Base-by-base conservation (phyloP, 2,113 vertebrate genomes). In the Theristicus caerulescens region DNA sequence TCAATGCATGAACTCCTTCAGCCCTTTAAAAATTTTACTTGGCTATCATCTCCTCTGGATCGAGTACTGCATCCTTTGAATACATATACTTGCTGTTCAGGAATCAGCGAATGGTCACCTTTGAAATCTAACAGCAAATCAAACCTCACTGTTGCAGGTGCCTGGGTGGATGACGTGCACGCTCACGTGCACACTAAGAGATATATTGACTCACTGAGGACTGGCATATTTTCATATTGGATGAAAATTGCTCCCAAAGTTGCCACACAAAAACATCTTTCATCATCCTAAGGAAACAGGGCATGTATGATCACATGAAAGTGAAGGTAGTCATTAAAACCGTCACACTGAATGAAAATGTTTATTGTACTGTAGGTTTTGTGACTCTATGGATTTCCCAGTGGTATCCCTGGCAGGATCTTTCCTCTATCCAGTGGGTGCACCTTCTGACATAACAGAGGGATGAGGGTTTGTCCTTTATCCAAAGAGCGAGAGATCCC, bases 101-200 rank as follows among this genome's bases (percentile, higher is more conserved):
- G 81, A 84, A 17, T 34, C 3, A 11, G 42, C 13, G 57, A 69
- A 38, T 25, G 21, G 31, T 54, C 26, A 16, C 44, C 42, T 72
- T 38, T 72, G 57, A 59, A 83, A 57, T 77, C 15, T 34, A 36
- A 17, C 47, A 87, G 57, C 47, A 87, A 32, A 36, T n/a, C 36
- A 59, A 16, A n/a, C 42, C 26, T 82, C 12, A 3, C 9, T 65
- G 46, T 42, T 70, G 36, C 64, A 57, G 27, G 29, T 57, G 73
- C 74, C 40, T 5, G 3, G 10, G 31, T 24, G 15, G 36, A 7
- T 55, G 54, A 27, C 0, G 4, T 20, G 27, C 7, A 24, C 31
- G 6, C 42, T 40, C 0, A 0, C 0, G 3, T 61, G 67, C 80
- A 34, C 72, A 20, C 31, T 0, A 2, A 25, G 18, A 65, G 24